phyloP scores from a whole-genome alignment of 2,113 vertebrate genomes.

The Bucco capensis region DNA sequence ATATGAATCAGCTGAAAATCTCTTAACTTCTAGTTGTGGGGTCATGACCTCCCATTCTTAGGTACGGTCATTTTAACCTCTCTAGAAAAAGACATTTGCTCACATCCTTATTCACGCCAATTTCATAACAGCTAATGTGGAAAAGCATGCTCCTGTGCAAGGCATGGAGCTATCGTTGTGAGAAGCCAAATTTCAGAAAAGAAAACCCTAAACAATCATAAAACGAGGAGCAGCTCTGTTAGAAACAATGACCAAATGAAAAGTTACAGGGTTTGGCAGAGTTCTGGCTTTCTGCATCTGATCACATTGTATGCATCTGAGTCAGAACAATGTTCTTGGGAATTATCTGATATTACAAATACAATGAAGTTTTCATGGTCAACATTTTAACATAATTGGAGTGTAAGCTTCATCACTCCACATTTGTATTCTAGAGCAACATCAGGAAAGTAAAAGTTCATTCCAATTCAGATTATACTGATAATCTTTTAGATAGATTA shows the following conservation, averaged over 20 bases:
- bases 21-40: not conserved
- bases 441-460: not conserved
- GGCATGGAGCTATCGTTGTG: not conserved
- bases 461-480: not conserved
- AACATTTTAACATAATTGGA: slow-evolving; percentile 23
- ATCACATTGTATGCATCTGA: not conserved
- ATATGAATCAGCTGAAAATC: not conserved
- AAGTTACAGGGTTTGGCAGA: slow-evolving; percentile 46
- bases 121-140: not conserved
- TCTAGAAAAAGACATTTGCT: not conserved
- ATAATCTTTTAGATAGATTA: not conserved
- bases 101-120: not conserved
- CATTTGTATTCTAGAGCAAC: not conserved
- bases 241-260: slow-evolving; percentile 18
- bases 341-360: slow-evolving; percentile 32
- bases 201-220: not conserved
- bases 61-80: not conserved
- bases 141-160: not conserved
- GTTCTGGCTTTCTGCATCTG: slow-evolving; percentile 33
- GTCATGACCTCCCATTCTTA: not conserved
- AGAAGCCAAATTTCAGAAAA: not conserved
- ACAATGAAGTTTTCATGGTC: slow-evolving; percentile 25
- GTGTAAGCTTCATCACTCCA: not conserved
- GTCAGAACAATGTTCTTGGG: slow-evolving; percentile 10
- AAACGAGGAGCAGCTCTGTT: not conserved